A percentile compares a stretch with the other conserved stretches of the same genome.
These are phyloP conservation scores for Lepetodrilus schrolli DNA, from an alignment of 2,888 invertebrate species.

Conservation along the genomic window DNA sequence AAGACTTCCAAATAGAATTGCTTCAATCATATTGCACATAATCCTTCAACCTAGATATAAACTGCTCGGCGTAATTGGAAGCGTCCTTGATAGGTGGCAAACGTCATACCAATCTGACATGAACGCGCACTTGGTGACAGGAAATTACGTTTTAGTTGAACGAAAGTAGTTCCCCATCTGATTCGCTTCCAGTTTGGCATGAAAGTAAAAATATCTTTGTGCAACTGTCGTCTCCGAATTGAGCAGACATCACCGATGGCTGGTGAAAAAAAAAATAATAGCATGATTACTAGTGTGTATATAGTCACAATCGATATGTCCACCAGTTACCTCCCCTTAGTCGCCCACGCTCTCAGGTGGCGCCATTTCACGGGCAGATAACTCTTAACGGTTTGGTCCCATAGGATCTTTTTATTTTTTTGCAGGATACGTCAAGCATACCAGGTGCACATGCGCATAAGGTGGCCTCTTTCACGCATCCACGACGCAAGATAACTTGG, in stretches of 20 bases:
- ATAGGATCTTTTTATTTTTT: not conserved
- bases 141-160: too few relatives aligned
- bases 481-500: not conserved
- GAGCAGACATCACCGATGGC: not conserved
- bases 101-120: too few relatives aligned
- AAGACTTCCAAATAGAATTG: not conserved
- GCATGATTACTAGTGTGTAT: not conserved
- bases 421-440: not conserved
- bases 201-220: not conserved
- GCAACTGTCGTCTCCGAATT: not conserved
- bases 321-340: too few relatives aligned
- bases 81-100: too few relatives aligned
- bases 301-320: not conserved
- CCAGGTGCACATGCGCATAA: not conserved
- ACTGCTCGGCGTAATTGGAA: not conserved
- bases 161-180: not conserved
- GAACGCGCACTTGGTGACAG: too few relatives aligned
- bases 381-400: conserved; percentile 12
- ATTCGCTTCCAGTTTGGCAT: not conserved
- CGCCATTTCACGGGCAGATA: conserved; percentile 5
- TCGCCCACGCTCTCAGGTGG: not conserved
- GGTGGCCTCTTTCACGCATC: conserved; percentile 15
- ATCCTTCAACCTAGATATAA: not conserved
- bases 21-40: conserved; percentile 23
- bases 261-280: not conserved